Evolutionary conservation across 2,888 invertebrate genomes (phyloP).

Genomic region (Hecatera dysodea): DNA sequence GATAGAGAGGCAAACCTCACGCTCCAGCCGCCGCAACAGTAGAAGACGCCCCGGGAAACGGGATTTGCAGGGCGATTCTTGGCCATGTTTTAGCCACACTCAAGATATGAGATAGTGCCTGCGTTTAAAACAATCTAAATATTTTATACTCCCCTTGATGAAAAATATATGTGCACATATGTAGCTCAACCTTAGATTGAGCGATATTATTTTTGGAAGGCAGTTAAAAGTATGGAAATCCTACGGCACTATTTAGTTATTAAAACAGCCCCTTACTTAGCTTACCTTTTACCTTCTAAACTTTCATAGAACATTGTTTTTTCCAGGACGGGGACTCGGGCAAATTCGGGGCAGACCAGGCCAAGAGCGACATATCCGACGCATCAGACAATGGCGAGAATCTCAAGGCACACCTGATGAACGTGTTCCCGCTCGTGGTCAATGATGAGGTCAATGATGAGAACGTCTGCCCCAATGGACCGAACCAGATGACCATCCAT

Average conservation of each 20-base stretch:
- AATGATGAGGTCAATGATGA: constrained; percentile 23
- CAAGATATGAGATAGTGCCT: too few species aligned
- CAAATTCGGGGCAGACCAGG: constrained; percentile 16
- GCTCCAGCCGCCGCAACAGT: too few species aligned
- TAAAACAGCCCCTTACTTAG: neutral
- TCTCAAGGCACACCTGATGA: constrained; percentile 28
- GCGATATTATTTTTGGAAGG: neutral
- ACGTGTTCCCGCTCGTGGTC: neutral
- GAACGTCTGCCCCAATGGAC: constrained; percentile 17
- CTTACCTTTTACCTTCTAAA: neutral
- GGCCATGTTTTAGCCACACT: too few species aligned
- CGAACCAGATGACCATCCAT: constrained; percentile 33
- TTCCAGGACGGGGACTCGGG: constrained; percentile 44
- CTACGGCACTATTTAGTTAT: neutral
- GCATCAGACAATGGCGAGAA: constrained; percentile 19
- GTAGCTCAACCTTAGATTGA: too few species aligned
- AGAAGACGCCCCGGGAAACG: too few species aligned
- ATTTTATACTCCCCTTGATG: too few species aligned
- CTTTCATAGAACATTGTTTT: neutral
- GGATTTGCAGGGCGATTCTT: too few species aligned
- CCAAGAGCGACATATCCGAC: neutral
- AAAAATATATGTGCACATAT: too few species aligned
- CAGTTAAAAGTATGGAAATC: neutral
- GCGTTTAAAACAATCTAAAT: too few species aligned
- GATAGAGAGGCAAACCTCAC: too few species aligned